Conservation (phyloP, 37 sponge, comb jelly and placozoan species). For the Halisarca cf. caerulea region DNA sequence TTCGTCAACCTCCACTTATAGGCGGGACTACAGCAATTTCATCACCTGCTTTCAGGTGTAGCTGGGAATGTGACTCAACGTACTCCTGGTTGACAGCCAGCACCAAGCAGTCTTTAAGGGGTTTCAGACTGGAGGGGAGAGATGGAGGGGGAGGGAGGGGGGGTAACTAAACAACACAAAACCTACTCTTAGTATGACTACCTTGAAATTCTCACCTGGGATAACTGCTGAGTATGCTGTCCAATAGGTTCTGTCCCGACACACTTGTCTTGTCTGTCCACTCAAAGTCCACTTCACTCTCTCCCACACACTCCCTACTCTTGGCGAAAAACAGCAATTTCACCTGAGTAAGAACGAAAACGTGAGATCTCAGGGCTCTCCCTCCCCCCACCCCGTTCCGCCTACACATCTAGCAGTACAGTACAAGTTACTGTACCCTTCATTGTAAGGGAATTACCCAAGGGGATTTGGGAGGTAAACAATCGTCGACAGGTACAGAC, state of each 20-base stretch:
- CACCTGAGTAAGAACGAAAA: too few species aligned
- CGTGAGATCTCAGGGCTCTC: too few species aligned
- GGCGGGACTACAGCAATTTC: slow-evolving; percentile 92
- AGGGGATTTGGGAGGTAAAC: too few species aligned
- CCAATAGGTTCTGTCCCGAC: slow-evolving; percentile 38
- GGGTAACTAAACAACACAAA: not conserved
- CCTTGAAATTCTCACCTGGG: slow-evolving; percentile 42
- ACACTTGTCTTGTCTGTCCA: slow-evolving; percentile 17
- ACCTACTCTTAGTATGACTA: not conserved
- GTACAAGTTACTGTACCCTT: too few species aligned
- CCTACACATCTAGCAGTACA: too few species aligned
- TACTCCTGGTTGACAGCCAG: slow-evolving; percentile 85
- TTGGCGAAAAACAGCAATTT: slow-evolving; percentile 85
- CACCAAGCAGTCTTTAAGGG: slow-evolving; percentile 50
- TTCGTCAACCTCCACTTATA: slow-evolving; percentile 84
- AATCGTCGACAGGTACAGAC: too few species aligned
- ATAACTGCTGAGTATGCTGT: slow-evolving; percentile 30
- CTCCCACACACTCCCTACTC: slow-evolving; percentile 57
- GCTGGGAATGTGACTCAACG: slow-evolving; percentile 32
- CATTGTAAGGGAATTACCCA: too few species aligned
- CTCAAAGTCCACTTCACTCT: slow-evolving; percentile 12
- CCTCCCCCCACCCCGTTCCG: too few species aligned
- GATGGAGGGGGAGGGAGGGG: not conserved
- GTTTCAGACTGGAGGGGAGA: slow-evolving; percentile 24
- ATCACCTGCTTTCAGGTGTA: slow-evolving; percentile 65